A percentile compares a stretch with the other conserved stretches of the same genome.
These are phyloP conservation scores for Yasuhikotakia modesta DNA, from an alignment of 2,797 vertebrate genomes.

Conservation along the genomic window DNA sequence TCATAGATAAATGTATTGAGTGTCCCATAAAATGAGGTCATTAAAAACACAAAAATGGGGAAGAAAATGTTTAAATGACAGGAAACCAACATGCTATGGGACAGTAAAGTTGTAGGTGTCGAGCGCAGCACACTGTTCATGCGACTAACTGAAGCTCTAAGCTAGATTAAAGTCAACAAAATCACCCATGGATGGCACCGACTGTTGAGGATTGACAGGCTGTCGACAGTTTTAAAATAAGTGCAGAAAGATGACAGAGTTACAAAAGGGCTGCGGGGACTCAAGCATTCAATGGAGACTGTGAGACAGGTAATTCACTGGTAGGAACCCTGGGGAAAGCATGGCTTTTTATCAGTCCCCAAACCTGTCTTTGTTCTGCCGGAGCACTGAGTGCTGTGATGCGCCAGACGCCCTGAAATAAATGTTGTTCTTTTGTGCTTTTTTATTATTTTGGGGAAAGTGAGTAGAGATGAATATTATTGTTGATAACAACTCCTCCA, in stretches of 20 bases:
- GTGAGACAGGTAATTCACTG: constrained; percentile 52
- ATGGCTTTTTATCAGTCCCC: constrained; percentile 33
- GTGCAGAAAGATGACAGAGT: constrained; percentile 44
- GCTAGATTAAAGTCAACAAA: constrained; percentile 39
- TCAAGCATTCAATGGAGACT: constrained; percentile 38
- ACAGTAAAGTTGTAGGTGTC: background rate
- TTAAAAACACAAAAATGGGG: too few relatives aligned
- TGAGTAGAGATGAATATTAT: constrained; percentile 51
- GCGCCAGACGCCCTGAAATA: constrained; percentile 23
- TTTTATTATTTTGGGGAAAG: constrained; percentile 44
- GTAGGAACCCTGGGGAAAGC: constrained; percentile 33
- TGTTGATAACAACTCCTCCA: constrained; percentile 52
- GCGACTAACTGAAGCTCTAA: constrained; percentile 39
- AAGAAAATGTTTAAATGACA: too few relatives aligned
- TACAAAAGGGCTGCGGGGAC: constrained; percentile 46
- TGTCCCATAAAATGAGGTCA: too few relatives aligned
- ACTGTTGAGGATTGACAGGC: constrained; percentile 39
- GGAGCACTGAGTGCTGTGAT: constrained; percentile 10
- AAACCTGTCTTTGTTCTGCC: constrained; percentile 33
- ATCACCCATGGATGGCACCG: constrained; percentile 31
- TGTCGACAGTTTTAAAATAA: constrained; percentile 54
- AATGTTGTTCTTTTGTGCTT: constrained; percentile 36
- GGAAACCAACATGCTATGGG: background rate
- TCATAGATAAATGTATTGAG: too few relatives aligned
- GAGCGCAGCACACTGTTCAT: background rate